Conservation (phyloP, 2,113 vertebrate species). For the Trachemys scripta region DNA sequence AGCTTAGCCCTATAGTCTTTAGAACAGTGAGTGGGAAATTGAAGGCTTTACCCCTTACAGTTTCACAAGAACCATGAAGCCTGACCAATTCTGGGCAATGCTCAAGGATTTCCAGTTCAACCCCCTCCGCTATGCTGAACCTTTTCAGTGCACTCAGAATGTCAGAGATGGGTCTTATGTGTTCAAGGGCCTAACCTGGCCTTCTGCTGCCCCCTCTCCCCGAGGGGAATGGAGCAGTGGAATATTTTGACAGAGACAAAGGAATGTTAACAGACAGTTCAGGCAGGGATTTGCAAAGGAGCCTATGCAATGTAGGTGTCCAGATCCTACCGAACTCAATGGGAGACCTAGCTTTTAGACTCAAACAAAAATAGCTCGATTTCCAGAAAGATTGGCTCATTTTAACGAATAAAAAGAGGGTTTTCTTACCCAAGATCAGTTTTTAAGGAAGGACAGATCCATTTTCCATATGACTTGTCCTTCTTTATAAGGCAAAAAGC, state of each 20-base stretch:
- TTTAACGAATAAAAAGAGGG: neutral
- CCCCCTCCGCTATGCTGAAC: neutral
- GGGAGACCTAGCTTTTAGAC: neutral
- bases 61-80: neutral
- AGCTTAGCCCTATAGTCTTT: neutral
- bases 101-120: neutral
- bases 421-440: neutral
- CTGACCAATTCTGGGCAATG: neutral
- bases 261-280: neutral
- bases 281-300: neutral
- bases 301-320: neutral
- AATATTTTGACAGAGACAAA: neutral
- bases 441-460: neutral
- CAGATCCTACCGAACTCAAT: neutral
- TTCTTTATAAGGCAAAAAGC: neutral
- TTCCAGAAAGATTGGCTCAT: neutral
- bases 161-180: neutral
- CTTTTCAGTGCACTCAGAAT: neutral
- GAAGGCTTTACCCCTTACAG: neutral
- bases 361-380: neutral
- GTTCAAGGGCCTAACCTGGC: neutral
- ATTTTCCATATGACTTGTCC: neutral
- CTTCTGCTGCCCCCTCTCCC: neutral
- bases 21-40: neutral
- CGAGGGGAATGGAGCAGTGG: neutral